Percentiles rank a stretch among this genome's conserved stretches.
These are phyloP conservation scores for Erythrocebus patas DNA, from an alignment of 2,113 vertebrate genomes.

Conservation along the genomic window DNA sequence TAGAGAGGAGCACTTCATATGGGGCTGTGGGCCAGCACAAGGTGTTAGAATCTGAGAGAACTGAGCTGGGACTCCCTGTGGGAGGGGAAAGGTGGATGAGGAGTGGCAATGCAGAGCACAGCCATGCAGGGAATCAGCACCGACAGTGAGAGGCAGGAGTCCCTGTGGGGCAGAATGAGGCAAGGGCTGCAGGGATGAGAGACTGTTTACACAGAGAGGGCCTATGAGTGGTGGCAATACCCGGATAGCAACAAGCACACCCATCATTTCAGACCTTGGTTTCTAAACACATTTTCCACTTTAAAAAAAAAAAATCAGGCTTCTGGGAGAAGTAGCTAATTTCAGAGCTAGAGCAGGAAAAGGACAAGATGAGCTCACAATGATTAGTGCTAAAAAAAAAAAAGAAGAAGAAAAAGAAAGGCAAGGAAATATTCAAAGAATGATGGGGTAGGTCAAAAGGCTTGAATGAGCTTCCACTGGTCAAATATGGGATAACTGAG, in stretches of 20 bases:
- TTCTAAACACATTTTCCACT: conserved; percentile 5
- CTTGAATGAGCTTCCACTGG: neutral
- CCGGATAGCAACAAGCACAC: neutral
- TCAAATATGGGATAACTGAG: neutral
- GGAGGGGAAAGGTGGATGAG: neutral
- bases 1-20: neutral
- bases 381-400: neutral
- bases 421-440: neutral
- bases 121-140: neutral
- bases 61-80: neutral
- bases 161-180: no score
- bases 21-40: neutral
- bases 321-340: neutral
- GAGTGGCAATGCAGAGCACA: neutral
- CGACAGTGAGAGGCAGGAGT: no score
- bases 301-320: neutral
- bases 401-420: neutral
- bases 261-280: neutral
- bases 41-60: neutral
- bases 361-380: neutral
- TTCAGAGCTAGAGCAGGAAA: neutral
- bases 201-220: neutral
- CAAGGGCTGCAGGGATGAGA: neutral
- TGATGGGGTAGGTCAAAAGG: neutral
- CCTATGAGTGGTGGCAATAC: neutral